Conservation (phyloP, 2,888 invertebrate species). For the Vanessa cardui region DNA sequence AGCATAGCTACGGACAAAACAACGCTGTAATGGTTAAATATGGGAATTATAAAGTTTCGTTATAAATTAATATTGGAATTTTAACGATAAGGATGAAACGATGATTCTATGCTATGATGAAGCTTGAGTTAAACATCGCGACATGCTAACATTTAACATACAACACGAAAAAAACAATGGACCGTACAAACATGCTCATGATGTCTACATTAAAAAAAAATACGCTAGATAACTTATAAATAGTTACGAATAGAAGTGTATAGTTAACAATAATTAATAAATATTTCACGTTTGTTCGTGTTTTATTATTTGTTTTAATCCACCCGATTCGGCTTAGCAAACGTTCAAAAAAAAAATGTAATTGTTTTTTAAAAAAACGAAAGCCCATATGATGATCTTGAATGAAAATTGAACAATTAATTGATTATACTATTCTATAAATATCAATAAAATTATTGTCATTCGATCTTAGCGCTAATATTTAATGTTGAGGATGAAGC, state of each 20-base stretch:
- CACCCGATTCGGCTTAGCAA: not conserved
- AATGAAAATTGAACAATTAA: not conserved
- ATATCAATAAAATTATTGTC: not conserved
- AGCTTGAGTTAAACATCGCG: conserved; percentile 12
- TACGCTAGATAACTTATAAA: not conserved
- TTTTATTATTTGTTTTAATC: not conserved
- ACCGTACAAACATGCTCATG: conserved; percentile 16
- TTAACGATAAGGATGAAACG: not conserved
- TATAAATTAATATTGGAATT: not conserved
- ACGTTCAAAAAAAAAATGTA: too few relatives aligned
- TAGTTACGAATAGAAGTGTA: not conserved
- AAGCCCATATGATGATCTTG: not conserved
- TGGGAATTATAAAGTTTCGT: not conserved
- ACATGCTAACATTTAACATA: conserved; percentile 14
- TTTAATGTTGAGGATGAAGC: conserved; percentile 4
- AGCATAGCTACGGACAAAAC: conserved; percentile 13
- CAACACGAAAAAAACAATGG: not conserved
- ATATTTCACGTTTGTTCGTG: not conserved
- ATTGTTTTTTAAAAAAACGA: not conserved
- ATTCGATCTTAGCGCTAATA: conserved; percentile 11
- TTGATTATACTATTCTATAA: not conserved
- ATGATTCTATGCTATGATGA: conserved; percentile 14
- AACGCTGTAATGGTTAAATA: not conserved
- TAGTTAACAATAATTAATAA: too few relatives aligned
- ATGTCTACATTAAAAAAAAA: not conserved